These are phyloP conservation scores for Dendrocincla tyrannina DNA, from an alignment of 2,797 vertebrate species.

Conservation along the genomic window DNA sequence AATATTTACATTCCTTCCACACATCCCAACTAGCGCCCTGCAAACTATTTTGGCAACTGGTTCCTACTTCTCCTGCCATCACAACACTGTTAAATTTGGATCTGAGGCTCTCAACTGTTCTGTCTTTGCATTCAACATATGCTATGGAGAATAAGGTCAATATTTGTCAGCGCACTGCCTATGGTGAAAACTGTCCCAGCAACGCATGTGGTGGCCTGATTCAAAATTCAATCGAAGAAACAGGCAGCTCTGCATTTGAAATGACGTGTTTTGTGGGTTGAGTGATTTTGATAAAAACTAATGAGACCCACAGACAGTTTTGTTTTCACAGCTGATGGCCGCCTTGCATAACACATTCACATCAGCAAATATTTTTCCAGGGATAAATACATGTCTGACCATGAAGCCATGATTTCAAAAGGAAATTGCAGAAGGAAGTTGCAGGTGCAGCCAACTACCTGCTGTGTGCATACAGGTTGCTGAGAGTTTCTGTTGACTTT, in stretches of 20 bases:
- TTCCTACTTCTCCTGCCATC: not conserved
- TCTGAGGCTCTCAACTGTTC: not conserved
- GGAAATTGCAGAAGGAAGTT: not conserved
- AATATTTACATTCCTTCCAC: not conserved
- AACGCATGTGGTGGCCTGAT: not conserved
- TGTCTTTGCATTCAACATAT: not conserved
- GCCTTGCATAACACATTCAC: constrained; percentile 24
- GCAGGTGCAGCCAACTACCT: not conserved
- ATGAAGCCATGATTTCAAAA: not conserved
- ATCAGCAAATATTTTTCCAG: constrained; percentile 49
- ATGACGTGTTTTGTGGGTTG: not conserved
- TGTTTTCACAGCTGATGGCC: constrained; percentile 21
- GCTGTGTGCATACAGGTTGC: not conserved
- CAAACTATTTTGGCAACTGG: not conserved
- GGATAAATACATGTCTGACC: not conserved
- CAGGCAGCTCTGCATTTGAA: not conserved
- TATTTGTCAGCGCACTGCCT: not conserved
- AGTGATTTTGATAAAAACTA: constrained; percentile 40
- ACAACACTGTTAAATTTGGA: not conserved
- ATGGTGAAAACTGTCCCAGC: not conserved
- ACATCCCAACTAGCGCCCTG: not conserved
- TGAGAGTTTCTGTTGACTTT: constrained; percentile 11
- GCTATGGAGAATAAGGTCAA: not conserved
- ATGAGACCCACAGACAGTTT: not conserved
- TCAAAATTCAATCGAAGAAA: not conserved